phyloP scores from a whole-genome alignment of 2,888 invertebrate species.

The Trilocha varians region DNA sequence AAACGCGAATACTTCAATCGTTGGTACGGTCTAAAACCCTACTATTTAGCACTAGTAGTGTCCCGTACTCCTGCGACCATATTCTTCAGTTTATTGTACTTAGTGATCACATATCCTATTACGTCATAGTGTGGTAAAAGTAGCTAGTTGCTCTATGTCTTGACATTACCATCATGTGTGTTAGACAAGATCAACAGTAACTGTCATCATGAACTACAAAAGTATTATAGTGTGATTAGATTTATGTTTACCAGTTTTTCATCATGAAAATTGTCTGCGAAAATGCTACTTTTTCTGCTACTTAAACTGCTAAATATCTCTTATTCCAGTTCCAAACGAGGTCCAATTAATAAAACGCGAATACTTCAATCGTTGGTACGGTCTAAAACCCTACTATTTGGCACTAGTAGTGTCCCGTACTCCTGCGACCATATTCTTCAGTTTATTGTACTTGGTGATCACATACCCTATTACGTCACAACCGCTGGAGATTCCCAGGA shows the following conservation, averaged over 20 bases:
- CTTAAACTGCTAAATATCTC: conserved; percentile 5
- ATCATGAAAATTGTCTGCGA: too few species aligned
- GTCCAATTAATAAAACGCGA: conserved; percentile 84
- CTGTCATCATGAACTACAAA: too few species aligned
- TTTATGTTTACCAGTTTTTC: too few species aligned
- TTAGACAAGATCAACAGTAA: too few species aligned
- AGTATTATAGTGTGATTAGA: too few species aligned
- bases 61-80: too few species aligned
- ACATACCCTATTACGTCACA: conserved; percentile 84
- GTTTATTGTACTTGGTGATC: conserved; percentile 77
- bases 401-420: conserved; percentile 82
- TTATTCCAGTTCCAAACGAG: conserved; percentile 82
- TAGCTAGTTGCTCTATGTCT: too few species aligned
- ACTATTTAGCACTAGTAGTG: too few species aligned
- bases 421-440: conserved; percentile 80
- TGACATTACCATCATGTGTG: too few species aligned
- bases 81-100: conserved; percentile 78
- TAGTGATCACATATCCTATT: conserved; percentile 80
- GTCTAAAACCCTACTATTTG: conserved; percentile 83
- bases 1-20: conserved; percentile 89
- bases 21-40: conserved; percentile 87
- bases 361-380: conserved; percentile 90
- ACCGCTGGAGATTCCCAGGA: conserved; percentile 79
- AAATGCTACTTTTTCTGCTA: too few species aligned
- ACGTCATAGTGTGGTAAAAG: too few species aligned